Evolutionary conservation across 2,888 invertebrate genomes (phyloP), one percentile per base, ranked within the genome.

Genomic region (Eupithecia insigniata): DNA sequence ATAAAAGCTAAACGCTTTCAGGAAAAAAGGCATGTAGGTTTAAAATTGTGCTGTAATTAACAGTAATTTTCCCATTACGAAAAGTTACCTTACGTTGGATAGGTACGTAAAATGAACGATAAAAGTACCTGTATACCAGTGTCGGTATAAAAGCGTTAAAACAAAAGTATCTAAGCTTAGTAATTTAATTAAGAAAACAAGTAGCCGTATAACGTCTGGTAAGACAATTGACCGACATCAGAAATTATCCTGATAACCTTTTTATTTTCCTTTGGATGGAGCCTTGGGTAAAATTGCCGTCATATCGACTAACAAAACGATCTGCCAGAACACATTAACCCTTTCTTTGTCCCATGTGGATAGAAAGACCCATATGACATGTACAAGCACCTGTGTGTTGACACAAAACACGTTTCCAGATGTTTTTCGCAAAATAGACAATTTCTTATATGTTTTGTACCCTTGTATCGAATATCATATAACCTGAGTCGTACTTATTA

Each of bases 241-340:
- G 87, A 89, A 87, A 86, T 85, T 88, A 88, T 87, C 88, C 86
- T 84, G 82, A 87, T 87, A 86, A 84, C 86, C 86, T 84, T 89
- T 88, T 88, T 86, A 86, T 88, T 85, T 87, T 87, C 82, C 79
- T 79, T 80, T 79, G 81, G 84, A 76, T 80, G 75, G 78, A 82
- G 84, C 85, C 85, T 84, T 81, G 83, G 84, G 83, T 78, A 75
- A 74, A 87, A 89, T 87, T 80, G 82, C 88, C 85, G 86, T 86
- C 85, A 79, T 84, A 84, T 79, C 83, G 83, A 83, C 83, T 87
- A 86, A 85, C 88, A 86, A 85, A 85, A 82, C 81, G 81, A 85
- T 82, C 83, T 83, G 85, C 81, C 82, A 83, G 82, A 85, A 85
- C 84, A 81, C 86, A 87, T 88, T 89, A 89, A 89, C 89, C 89